Evolutionary conservation across 1,140 invertebrate genomes (phyloP).

Genomic region (Trissolcus basalis): DNA sequence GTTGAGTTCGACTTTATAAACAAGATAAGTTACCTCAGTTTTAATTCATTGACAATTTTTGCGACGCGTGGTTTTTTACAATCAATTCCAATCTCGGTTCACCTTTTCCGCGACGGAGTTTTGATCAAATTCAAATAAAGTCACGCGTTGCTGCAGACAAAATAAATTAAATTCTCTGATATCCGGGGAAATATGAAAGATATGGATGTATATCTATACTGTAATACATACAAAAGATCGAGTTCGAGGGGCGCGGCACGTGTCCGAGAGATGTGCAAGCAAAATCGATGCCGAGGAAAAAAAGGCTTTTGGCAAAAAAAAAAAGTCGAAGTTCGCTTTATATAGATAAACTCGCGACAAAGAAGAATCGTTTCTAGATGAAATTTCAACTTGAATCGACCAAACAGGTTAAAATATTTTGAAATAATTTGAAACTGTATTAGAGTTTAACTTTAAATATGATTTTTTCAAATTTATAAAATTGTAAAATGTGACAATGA

Average conservation of each 20-base stretch:
- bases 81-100: too few relatives aligned
- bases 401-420: neutral
- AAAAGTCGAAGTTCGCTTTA: conserved; percentile 6
- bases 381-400: neutral
- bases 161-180: too few relatives aligned
- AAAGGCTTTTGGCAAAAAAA: conserved; percentile 18
- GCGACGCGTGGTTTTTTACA: too few relatives aligned
- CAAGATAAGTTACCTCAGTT: too few relatives aligned
- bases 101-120: too few relatives aligned
- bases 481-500: neutral
- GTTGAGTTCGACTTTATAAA: too few relatives aligned
- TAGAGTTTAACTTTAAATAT: too few relatives aligned
- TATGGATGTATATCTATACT: conserved; percentile 5
- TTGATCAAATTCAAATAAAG: too few relatives aligned
- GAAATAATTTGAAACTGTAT: neutral
- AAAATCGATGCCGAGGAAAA: conserved; percentile 45
- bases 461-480: neutral
- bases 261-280: conserved; percentile 38
- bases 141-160: too few relatives aligned
- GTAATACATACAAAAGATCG: conserved; percentile 38
- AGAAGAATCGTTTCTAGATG: too few relatives aligned
- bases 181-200: conserved; percentile 10
- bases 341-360: too few relatives aligned
- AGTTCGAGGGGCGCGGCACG: conserved; percentile 32
- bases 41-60: too few relatives aligned